Base-by-base conservation (phyloP, 2,797 vertebrate genomes). In the Zenarchopterus dispar region DNA sequence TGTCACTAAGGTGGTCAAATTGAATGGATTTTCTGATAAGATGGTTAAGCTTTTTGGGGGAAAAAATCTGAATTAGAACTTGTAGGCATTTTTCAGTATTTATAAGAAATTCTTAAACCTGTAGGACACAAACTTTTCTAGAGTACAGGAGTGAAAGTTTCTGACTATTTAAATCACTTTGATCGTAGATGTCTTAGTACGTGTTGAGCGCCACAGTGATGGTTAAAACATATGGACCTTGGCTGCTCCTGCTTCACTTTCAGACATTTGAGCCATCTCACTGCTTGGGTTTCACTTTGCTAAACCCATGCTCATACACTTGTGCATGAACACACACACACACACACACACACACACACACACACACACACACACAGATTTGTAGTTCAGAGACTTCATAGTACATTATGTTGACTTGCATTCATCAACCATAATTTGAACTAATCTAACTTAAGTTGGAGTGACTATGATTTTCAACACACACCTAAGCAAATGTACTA, bases 281-380 rank as follows among this genome's bases (percentile, higher is more conserved):
- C 80, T 85, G 64, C 86, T 90, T 79, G 62, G 79, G 86, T 93
- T 93, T 94, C 93, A 93, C 47, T 79, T 57, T 48, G 83, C 62
- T 42, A 39, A 64, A 80, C 63, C 39, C 23, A 4, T 1, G 3
- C 51, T 15, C 44, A 36, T 28, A 28, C 28, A 28, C 28, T 28
- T 28, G 7, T 28, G 28, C 28, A 28, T 28, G 28, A 28, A 39
- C 13, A 39, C 33, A 36, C 33, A 36, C 26, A 28, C 26, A 31
- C 31, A 7, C 7, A 8, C 9, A 8, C 31, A 31, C 7, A 8
- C 3, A 8, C 59, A 24, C 64, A 21, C 49, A 41, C 43, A 42
- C 53, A 26, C 59, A 49, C 57, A 33, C 46, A 44, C 49, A 51
- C 75, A 46, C 45, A 47, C 61, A 52, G 16, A 15, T 26, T 67